Base-by-base conservation (phyloP, 2,797 vertebrate species). In the Danio choprae region DNA sequence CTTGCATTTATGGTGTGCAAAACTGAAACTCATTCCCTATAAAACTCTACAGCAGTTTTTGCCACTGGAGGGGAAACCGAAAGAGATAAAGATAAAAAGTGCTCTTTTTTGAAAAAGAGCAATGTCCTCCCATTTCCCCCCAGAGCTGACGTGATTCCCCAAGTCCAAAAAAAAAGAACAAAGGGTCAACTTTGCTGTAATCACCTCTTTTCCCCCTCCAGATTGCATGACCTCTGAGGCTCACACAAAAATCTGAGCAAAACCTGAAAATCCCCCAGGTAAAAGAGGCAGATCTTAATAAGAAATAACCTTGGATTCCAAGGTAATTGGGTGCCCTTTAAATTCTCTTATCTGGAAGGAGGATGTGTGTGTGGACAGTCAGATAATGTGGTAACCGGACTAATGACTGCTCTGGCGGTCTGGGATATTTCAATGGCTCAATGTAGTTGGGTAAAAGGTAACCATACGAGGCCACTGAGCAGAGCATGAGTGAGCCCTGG, bases 281-380 rank as follows among this genome's bases (percentile, higher is more conserved):
- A 84, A 72, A 55, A 51, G 68, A 60, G 60, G 69, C 29, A 43
- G 74, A 74, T 83, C 83, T 80, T 3, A 81, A 73, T 80, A 78
- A 41, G 60, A 78, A 88, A 85, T 60, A 76, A 51, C 41, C 43
- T 75, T 69, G 68, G 81, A 80, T 60, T 53, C 67, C 4, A 46
- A 46, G 48, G 76, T 89, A 89, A 90, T 87, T 89, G 83, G 81
- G 82, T 80, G 81, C 74, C 75, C 83, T 90, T 87, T 85, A 87
- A 87, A 74, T 86, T 85, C 43, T 83, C 78, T 86, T 86, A 83
- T 73, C 77, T 72, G 46, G 86, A 87, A 86, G 85, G 87, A 82
- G 84, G 69, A 68, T 50, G 58, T 46, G 75, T 75, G 79, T 62
- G 63, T 55, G 65, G 5, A 56, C 40, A 44, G 62, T 55, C 38